Base-by-base conservation (phyloP, 2,113 vertebrate species). In the Speoplatyrhinus poulsoni region DNA sequence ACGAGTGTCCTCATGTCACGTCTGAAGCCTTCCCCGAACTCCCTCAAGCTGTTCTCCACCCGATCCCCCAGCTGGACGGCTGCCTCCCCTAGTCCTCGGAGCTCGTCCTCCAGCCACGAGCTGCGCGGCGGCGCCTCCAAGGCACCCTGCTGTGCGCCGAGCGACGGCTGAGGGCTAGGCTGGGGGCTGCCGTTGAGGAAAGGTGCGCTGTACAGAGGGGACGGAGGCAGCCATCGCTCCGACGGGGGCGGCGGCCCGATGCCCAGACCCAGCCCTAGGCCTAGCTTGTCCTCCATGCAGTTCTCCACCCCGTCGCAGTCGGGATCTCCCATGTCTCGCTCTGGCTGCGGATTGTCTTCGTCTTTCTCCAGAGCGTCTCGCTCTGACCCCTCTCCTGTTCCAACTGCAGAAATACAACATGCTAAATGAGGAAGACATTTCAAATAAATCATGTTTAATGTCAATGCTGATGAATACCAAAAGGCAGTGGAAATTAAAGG, bases 121-220 rank as follows among this genome's bases (percentile, higher is more conserved):
- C 82, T 78, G 41, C 89, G 92, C 0, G 87, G 85, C 60, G 92
- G 92, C 3, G 82, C 89, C 79, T 93, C 92, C 33, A 91, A 83
- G 17, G 90, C 90, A 65, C 90, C 91, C 69, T 91, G 92, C 50
- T 92, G 92, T 36, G 88, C 81, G 19, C 88, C 92, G 0, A 93
- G 87, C 0, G 92, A 93, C 6, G 92, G 92, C 74, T 92, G 92
- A 58, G 93, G 92, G 65, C 93, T 92, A 32, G 92, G 91, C 67
- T 92, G 92, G 0, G 92, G 92, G 58, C 91, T 94, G 41, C 93
- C 93, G 12, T 93, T 94, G n/a, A 93, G 86, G 59, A 94, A 94
- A 41, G 93, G 93, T 17, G 92, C 92, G 36, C 92, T 94, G 75
- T 94, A 94, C 56, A 94, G 91, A 0, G 93, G 93, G 11, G 93